Base-by-base conservation (phyloP, 1,140 invertebrate genomes). In the Heliconius nattereri region DNA sequence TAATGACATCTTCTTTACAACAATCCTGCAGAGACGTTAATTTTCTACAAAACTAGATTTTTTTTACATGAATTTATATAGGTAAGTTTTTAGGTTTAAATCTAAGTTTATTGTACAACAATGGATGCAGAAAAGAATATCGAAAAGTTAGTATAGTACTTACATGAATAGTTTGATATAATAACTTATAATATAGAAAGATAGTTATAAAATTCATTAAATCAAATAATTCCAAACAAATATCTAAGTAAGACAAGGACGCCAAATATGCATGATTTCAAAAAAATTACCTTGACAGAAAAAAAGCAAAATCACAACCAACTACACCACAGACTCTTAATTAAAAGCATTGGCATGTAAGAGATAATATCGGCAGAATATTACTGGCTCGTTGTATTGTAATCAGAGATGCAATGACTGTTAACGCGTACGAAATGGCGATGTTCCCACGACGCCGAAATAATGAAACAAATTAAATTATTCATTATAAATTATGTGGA, bases 331-430 rank as follows among this genome's bases (percentile, higher is more conserved):
- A 7, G 71, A 72, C 37, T 72, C 45, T 70, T 71, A 71, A 78
- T 78, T 72, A 78, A 78, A 80, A 76, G 19, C 19, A 70, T 80
- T 72, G 71, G 26, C 35, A 49, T 80, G 74, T 80, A 72, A 70
- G 16, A 80, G 73, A 80, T 76, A 73, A 75, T 76, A 60, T 54
- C 23, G 49, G 70, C 74, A 73, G 74, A 80, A 66, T 66, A 66
- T 76, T 40, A 76, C 32, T 32, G 78, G 60, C 23, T 75, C 75
- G 76, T 76, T 76, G 79, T 73, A 76, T 80, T 80, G 45, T 73
- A 70, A 73, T 71, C 49, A 79, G 52, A 80, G 74, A 72, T 74
- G 74, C 52, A 75, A 76, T 29, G 32, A 71, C 60, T 70, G 76
- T 54, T 57, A 35, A 35, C 32, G 29, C 2, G 49, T 66, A 60